Percentiles rank a stretch among this genome's conserved stretches.
Evolutionary conservation across 2,888 invertebrate species (phyloP).

Genomic region (Beris chalybata): DNA sequence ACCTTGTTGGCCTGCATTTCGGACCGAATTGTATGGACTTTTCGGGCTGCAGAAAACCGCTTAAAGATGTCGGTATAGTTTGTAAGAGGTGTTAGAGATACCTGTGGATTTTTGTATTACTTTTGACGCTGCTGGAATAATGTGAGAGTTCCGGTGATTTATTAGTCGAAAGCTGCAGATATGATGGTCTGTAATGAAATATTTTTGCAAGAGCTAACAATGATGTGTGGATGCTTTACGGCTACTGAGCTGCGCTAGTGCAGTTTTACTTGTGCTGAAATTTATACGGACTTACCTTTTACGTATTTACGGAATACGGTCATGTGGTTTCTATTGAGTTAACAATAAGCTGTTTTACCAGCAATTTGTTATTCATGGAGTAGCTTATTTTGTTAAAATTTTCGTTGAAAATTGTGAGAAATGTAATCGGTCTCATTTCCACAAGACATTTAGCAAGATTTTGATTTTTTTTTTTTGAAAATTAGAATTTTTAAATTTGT

Average conservation of each 20-base stretch:
- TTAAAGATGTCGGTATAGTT: constrained; percentile 1
- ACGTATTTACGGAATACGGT: constrained; percentile 6
- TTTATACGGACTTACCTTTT: constrained; percentile 3
- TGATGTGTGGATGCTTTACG: not conserved
- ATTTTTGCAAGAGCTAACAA: constrained; percentile 17
- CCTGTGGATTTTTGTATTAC: constrained; percentile 1
- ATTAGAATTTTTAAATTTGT: too few species aligned
- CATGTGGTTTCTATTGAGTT: not conserved
- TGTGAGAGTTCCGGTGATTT: constrained; percentile 30
- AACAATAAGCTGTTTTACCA: too few species aligned
- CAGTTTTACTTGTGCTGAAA: constrained; percentile 4
- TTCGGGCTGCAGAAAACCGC: not conserved
- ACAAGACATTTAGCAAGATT: too few species aligned
- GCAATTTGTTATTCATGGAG: too few species aligned
- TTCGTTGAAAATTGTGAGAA: too few species aligned
- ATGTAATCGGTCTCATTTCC: too few species aligned
- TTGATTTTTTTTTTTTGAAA: too few species aligned
- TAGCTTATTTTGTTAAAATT: too few species aligned
- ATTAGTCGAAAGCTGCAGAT: constrained; percentile 24
- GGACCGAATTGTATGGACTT: not conserved
- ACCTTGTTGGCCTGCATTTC: constrained; percentile 13
- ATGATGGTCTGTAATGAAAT: constrained; percentile 7
- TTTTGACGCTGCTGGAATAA: constrained; percentile 1
- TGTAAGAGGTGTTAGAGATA: not conserved
- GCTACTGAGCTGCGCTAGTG: not conserved